These are phyloP conservation scores for Melanerpes aurifrons DNA, from an alignment of 2,113 vertebrate species.

Conservation along the genomic window DNA sequence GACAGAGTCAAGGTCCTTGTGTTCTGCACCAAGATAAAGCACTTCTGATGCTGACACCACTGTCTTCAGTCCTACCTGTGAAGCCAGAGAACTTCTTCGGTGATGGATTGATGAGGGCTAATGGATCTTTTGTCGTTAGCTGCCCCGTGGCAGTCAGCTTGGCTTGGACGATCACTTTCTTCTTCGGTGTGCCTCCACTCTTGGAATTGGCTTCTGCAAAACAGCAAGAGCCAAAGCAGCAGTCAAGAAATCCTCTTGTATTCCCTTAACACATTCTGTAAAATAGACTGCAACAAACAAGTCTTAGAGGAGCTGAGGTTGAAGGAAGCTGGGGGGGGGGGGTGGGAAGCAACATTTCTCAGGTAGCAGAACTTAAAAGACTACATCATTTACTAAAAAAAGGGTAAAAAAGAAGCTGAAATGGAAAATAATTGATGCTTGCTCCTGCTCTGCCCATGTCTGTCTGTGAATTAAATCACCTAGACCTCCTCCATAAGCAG, in stretches of 20 bases:
- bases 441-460: neutral
- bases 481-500: no score
- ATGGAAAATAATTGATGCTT: neutral
- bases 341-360: neutral
- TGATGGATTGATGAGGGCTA: constrained; percentile 75
- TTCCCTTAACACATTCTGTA: neutral
- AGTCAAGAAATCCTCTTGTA: neutral
- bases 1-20: neutral
- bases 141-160: constrained; percentile 84
- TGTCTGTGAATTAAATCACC: neutral
- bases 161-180: constrained; percentile 86
- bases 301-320: neutral
- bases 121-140: constrained; percentile 68
- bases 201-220: constrained; percentile 87
- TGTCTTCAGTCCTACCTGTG: constrained; percentile 78
- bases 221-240: neutral
- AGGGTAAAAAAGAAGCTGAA: neutral
- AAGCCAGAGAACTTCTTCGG: constrained; percentile 98
- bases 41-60: no score
- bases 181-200: constrained; percentile 85
- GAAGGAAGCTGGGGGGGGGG: no score
- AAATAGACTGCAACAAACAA: neutral
- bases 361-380: neutral
- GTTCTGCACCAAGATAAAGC: neutral
- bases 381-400: neutral